These are phyloP conservation scores for Drosophila nr. perissopoda DNA, from an alignment of 2,888 invertebrate species.

Conservation along the genomic window DNA sequence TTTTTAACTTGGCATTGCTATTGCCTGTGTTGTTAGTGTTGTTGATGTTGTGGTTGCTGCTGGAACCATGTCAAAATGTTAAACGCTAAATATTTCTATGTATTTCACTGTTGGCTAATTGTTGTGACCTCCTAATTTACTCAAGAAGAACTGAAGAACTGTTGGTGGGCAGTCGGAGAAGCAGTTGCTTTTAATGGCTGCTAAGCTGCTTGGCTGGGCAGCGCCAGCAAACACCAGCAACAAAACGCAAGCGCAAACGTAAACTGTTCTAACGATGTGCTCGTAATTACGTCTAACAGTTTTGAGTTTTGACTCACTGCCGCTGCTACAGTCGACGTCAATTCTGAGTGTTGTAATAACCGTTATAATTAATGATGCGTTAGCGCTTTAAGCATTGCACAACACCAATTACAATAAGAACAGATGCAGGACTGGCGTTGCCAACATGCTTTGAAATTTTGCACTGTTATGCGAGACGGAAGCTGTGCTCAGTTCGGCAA, in stretches of 20 bases:
- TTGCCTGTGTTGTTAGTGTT: constrained; percentile 14
- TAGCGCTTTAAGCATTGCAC: constrained; percentile 38
- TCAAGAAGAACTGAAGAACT: constrained; percentile 77
- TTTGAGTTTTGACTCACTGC: constrained; percentile 41
- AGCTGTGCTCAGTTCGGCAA: not conserved
- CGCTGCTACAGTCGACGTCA: constrained; percentile 20
- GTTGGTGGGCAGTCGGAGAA: constrained; percentile 23
- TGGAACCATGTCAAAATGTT: constrained; percentile 74
- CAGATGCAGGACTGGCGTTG: constrained; percentile 20
- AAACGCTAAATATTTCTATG: constrained; percentile 75
- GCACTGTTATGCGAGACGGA: not conserved
- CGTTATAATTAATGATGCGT: constrained; percentile 75
- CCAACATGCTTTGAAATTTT: constrained; percentile 30
- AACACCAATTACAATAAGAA: constrained; percentile 29
- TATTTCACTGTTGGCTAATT: constrained; percentile 83
- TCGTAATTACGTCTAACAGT: constrained; percentile 73
- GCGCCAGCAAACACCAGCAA: not conserved
- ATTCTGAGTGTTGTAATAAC: constrained; percentile 68
- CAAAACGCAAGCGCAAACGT: constrained; percentile 32
- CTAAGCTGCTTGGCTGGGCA: constrained; percentile 61
- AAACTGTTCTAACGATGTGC: constrained; percentile 77
- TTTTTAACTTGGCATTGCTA: constrained; percentile 44
- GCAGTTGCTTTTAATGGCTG: constrained; percentile 50
- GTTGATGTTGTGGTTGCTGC: constrained; percentile 2
- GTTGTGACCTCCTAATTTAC: constrained; percentile 84